phyloP scores from a whole-genome alignment of 2,113 vertebrate species.

The Odocoileus hemionus region DNA sequence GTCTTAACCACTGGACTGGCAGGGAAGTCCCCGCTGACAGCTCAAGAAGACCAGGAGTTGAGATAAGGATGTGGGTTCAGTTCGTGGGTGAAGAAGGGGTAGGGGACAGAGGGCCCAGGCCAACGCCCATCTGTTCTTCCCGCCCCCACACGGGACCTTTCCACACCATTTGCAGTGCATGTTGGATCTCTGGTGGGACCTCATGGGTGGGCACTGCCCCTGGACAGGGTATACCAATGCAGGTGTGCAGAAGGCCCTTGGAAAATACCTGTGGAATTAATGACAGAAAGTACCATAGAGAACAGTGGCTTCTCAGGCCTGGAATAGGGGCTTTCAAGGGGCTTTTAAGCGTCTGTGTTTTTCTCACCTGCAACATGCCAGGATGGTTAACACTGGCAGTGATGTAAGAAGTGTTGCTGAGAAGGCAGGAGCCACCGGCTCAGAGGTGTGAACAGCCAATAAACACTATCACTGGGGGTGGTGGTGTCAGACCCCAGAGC shows the following conservation, averaged over 20 bases:
- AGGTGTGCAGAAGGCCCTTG: too few species aligned
- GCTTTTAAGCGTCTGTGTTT: background rate
- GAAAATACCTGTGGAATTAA: background rate
- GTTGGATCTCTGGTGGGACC: background rate
- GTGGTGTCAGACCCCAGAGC: background rate
- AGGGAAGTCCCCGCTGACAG: background rate
- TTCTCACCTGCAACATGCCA: background rate
- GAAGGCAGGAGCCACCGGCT: background rate
- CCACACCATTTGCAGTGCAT: background rate
- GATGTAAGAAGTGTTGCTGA: background rate
- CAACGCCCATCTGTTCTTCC: accelerated
- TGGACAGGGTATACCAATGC: accelerated
- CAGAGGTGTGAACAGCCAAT: background rate
- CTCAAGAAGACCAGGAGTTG: background rate
- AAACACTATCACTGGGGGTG: background rate
- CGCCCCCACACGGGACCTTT: accelerated
- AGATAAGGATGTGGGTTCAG: background rate
- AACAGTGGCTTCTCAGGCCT: background rate
- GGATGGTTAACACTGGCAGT: background rate
- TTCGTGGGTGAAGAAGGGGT: background rate
- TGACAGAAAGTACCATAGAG: background rate
- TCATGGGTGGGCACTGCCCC: accelerated
- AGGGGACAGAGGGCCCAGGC: background rate
- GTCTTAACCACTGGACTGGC: background rate
- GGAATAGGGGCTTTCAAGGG: background rate